Percentiles rank a stretch among this genome's conserved stretches.
These are phyloP conservation scores for Nephrotoma appendiculata DNA, from an alignment of 2,888 invertebrate genomes.

Conservation along the genomic window DNA sequence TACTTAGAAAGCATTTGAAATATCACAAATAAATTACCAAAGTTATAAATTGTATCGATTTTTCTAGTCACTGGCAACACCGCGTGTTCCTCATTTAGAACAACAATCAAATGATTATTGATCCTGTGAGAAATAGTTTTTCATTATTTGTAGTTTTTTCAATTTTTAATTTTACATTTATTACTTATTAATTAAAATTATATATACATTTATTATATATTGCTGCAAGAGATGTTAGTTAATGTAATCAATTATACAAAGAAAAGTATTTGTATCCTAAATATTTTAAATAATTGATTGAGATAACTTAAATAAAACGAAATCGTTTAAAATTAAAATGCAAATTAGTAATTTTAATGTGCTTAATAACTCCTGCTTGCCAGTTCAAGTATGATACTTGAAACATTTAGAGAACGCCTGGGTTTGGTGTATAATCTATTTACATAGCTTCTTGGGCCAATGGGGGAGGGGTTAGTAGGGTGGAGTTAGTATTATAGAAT, in stretches of 20 bases:
- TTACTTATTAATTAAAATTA: not conserved
- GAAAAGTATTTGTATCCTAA: not conserved
- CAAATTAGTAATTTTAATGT: no score
- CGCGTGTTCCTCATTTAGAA: slow-evolving; percentile 2
- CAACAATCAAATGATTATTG: not conserved
- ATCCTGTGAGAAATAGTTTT: not conserved
- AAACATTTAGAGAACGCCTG: no score
- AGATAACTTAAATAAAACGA: no score
- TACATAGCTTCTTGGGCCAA: no score
- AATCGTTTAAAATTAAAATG: no score
- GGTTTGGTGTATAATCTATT: no score
- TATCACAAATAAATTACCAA: not conserved
- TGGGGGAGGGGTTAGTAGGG: no score
- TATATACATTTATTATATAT: not conserved
- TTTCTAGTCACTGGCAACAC: slow-evolving; percentile 10
- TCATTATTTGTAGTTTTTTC: not conserved
- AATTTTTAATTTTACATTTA: not conserved
- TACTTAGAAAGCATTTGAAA: not conserved
- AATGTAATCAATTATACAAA: not conserved
- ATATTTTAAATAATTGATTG: no score
- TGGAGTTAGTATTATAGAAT: no score
- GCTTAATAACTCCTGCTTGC: no score
- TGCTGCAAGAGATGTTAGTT: not conserved
- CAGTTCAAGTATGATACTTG: no score
- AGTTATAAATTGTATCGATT: not conserved